phyloP scores from a whole-genome alignment of 2,888 invertebrate genomes.

The Furcula furcula region DNA sequence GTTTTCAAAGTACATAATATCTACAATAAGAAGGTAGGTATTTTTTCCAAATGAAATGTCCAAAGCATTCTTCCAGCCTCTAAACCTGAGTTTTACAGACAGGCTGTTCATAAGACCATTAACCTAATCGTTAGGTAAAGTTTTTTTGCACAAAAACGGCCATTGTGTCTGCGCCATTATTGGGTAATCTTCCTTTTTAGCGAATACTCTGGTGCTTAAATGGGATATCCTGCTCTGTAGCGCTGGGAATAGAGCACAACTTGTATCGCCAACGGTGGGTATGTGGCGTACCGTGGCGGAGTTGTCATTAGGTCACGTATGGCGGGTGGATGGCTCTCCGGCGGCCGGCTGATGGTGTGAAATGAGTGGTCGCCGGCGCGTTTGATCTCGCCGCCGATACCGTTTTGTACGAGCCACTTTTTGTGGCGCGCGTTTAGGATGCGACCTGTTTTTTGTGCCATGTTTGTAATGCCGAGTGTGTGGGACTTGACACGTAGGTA shows the following conservation, averaged over 20 bases:
- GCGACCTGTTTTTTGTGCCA: constrained; percentile 70
- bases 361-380: constrained; percentile 61
- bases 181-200: constrained; percentile 13
- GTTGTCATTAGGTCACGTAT: constrained; percentile 73
- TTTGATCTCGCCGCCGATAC: constrained; percentile 72
- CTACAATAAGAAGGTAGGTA: too few species aligned
- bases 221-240: constrained; percentile 17
- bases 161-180: constrained; percentile 46
- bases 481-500: constrained; percentile 79
- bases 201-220: constrained; percentile 10
- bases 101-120: constrained; percentile 31
- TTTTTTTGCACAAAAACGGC: constrained; percentile 52
- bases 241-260: constrained; percentile 27
- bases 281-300: constrained; percentile 32
- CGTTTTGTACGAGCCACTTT: constrained; percentile 70
- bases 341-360: constrained; percentile 67
- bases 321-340: constrained; percentile 47
- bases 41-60: too few species aligned
- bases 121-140: constrained; percentile 52
- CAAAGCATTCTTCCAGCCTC: too few species aligned
- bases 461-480: constrained; percentile 80
- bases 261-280: constrained; percentile 23
- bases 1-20: too few species aligned
- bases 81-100: too few species aligned
- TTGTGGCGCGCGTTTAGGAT: constrained; percentile 72